Evolutionary conservation across 2,888 invertebrate species (phyloP), one percentile per base, ranked within the genome.

Genomic region (Hydrotaea cyrtoneurina): DNA sequence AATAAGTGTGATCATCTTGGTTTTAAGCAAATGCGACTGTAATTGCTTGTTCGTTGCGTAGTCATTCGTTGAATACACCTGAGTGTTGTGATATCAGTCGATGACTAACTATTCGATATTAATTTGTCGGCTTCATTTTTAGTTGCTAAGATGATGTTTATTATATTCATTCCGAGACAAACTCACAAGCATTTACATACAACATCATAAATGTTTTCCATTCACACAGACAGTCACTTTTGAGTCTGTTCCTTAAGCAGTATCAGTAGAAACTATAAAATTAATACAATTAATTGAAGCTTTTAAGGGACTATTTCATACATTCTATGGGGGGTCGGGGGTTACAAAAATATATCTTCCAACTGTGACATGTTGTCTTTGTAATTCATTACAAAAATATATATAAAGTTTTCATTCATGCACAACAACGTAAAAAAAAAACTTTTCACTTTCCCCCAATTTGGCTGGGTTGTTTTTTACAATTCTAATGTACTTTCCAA

Each of bases 401-500:
- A 50, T 50, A 50, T 50, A 50, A n/a, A 50, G 50, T 50, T n/a
- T 43, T 7, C 11, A 11, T 50, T 50, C n/a, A 50, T n/a, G n/a
- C 15, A 50, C 50, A n/a, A 50, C 31, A 31, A n/a, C n/a, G n/a
- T n/a, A n/a, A n/a, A 50, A 50, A n/a, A 50, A 2, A 39, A 15
- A 13, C 31, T 36, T 36, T 31, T 50, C 50, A n/a, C 13, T 50
- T 15, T 31, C n/a, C 13, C 11, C 36, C 36, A 26, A 26, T 3
- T 59, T 59, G 15, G 31, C 31, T 31, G 31, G 31, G 31, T 2
- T 31, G 7, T 2, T 59, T 26, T 57, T 19, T 59, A 62, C 5
- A 62, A 62, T 62, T 31, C 62, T 62, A 36, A 50, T n/a, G 50
- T 13, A 39, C 39, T 39, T 39, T 39, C 39, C 66, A 75, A 82